Conservation (phyloP, 2,797 vertebrate genomes). For the Melanotaenia boesemani region DNA sequence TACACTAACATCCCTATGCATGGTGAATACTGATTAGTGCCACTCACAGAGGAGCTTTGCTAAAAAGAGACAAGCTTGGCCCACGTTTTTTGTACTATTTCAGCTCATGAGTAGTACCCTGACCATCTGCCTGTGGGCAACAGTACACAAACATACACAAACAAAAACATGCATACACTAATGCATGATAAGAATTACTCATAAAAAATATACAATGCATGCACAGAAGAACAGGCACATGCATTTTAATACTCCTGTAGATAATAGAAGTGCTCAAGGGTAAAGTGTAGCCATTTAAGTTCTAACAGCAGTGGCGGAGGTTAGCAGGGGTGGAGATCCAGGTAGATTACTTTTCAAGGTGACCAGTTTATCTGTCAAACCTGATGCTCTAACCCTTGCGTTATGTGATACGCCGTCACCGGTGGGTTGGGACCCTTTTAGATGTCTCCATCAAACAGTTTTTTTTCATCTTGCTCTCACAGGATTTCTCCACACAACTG, state of each 20-base stretch:
- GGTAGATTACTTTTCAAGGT: conserved; percentile 69
- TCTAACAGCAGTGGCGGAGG: conserved; percentile 53
- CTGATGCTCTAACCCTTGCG: conserved; percentile 25
- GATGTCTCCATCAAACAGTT: conserved; percentile 28
- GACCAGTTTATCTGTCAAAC: conserved; percentile 52
- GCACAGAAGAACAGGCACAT: conserved; percentile 14
- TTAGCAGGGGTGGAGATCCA: conserved; percentile 46
- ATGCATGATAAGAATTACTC: conserved; percentile 16
- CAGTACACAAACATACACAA: conserved; percentile 44
- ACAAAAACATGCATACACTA: conserved; percentile 20
- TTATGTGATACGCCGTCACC: conserved; percentile 14
- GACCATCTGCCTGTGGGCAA: conserved; percentile 76
- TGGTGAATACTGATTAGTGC: conserved; percentile 77
- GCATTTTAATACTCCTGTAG: conserved; percentile 34
- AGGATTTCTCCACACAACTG: conserved; percentile 27
- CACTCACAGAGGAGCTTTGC: conserved; percentile 67
- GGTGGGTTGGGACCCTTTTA: conserved; percentile 18
- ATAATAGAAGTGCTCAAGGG: conserved; percentile 69
- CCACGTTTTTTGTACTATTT: conserved; percentile 69
- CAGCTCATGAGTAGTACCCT: conserved; percentile 71
- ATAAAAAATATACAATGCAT: conserved; percentile 37
- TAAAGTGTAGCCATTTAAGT: conserved; percentile 75
- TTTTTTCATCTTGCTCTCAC: conserved; percentile 21
- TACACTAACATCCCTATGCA: conserved; percentile 47
- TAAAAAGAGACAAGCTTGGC: conserved; percentile 72